Evolutionary conservation across 2,888 invertebrate genomes (phyloP), one percentile per base, ranked within the genome.

Genomic region (Chymomyza amoena): DNA sequence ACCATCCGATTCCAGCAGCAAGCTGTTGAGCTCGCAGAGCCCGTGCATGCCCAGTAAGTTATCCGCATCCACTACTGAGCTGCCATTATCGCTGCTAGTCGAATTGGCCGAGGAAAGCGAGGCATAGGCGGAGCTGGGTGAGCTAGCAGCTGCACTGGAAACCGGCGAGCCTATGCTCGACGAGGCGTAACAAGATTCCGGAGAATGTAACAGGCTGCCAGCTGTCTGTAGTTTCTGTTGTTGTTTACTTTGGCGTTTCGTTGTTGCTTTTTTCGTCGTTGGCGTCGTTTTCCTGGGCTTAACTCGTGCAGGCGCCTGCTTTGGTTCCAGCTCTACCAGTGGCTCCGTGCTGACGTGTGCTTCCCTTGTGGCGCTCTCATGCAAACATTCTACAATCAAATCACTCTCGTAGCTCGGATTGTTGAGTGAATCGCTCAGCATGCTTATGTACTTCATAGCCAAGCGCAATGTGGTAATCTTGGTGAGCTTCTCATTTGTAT

Each of bases 401-500:
- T 90, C 90, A 16, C 85, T 84, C 61, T 90, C 87, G 60, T 90
- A 90, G 70, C 90, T 90, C n/a, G 93, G 92, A 77, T 92, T 88
- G 51, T 79, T 76, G 72, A 96, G 91, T 0, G 95, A 94, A 0
- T 94, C 93, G n/a, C 94, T 94, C 64, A 97, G 92, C 15, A 96
- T 94, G 13, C 95, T 92, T 77, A 97, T 97, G 90, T 97, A 97
- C 88, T 95, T 95, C 96, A 97, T 96, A 28, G 97, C 97, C 73
- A 97, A 92, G 50, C 96, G 93, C 61, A 97, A 92, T 0, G 97
- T 97, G 5, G 97, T 97, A 81, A 97, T 97, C 92, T 97, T 97
- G 61, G 97, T 97, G 76, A 97, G 92, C 91, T 96, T 96, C 90
- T 96, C 96, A 90, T 95, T 95, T 54, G 95, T 92, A 89, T 93